Evolutionary conservation across 2,797 vertebrate species (phyloP), one percentile per base, ranked within the genome.

Genomic region (Ceryle rudis): DNA sequence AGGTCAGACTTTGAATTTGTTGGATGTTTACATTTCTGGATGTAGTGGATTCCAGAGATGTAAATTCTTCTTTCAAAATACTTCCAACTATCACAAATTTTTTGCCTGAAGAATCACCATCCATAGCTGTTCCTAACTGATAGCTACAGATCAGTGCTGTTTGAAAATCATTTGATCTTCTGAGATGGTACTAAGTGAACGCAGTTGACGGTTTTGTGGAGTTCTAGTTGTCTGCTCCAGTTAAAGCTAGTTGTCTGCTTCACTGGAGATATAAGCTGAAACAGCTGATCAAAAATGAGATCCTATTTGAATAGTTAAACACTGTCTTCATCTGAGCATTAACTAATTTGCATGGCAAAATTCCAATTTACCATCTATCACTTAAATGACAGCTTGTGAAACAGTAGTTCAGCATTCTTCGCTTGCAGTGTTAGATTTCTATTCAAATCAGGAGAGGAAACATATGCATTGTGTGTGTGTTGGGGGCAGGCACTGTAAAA

Each of bases 61-160:
- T 77, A 83, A 86, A 83, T 89, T 79, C 52, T 73, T 67, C 41
- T 74, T 64, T 94, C 66, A 62, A 71, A 94, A 80, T 78, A 69
- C 23, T 80, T 87, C 75, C 23, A 82, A 80, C 81, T 82, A 92
- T 66, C 49, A 78, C 58, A 67, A 8, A 81, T 83, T 97, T 41
- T 77, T 91, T 90, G 86, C 96, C 93, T 85, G 96, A 96, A 95
- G 96, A 79, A 95, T 93, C 92, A 95, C 89, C 85, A 89, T 94
- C 80, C 73, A 35, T 83, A 77, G 79, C 89, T 95, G 80, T 67
- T 95, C 86, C 69, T 70, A 93, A 86, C 95, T 97, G 97, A 97
- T 97, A 97, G 96, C 95, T 96, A 96, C 96, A 97, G 95, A 94
- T 97, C 96, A 97, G 88, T 96, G 94, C 88, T 82, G 67, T 89